Evolutionary conservation across 2,888 invertebrate species (phyloP).

Genomic region (Lamproptera curius): DNA sequence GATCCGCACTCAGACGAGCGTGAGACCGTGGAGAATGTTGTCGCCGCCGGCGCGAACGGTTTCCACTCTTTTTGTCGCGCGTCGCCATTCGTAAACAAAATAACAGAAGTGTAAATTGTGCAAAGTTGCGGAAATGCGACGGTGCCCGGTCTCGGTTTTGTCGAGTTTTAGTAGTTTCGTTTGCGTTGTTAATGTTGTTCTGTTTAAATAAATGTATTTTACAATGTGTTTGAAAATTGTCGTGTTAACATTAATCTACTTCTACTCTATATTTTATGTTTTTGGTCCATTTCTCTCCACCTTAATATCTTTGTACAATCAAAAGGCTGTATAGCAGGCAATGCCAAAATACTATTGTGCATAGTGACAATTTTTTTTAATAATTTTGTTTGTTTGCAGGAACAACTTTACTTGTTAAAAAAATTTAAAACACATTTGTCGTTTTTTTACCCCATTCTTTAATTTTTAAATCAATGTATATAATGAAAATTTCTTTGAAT

Average conservation of each 20-base stretch:
- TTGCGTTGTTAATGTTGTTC: neutral
- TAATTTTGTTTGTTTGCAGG: too few relatives aligned
- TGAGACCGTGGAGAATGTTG: constrained; percentile 20
- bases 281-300: too few relatives aligned
- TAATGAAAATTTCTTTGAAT: too few relatives aligned
- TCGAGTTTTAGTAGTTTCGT: neutral
- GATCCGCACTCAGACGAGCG: constrained; percentile 18
- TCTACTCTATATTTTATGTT: too few relatives aligned
- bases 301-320: too few relatives aligned
- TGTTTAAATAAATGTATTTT: neutral
- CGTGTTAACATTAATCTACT: too few relatives aligned
- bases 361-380: neutral
- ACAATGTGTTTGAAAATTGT: neutral
- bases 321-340: neutral
- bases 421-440: too few relatives aligned
- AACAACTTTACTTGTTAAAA: too few relatives aligned
- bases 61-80: constrained; percentile 15
- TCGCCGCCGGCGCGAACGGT: constrained; percentile 18
- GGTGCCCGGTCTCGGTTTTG: neutral
- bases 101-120: constrained; percentile 13
- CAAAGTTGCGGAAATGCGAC: constrained; percentile 12
- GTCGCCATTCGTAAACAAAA: constrained; percentile 8
- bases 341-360: neutral
- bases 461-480: too few relatives aligned
- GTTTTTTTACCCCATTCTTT: too few relatives aligned